Base-by-base conservation (phyloP, 2,113 vertebrate species). In the Pseudorhombus dupliciocellatus region DNA sequence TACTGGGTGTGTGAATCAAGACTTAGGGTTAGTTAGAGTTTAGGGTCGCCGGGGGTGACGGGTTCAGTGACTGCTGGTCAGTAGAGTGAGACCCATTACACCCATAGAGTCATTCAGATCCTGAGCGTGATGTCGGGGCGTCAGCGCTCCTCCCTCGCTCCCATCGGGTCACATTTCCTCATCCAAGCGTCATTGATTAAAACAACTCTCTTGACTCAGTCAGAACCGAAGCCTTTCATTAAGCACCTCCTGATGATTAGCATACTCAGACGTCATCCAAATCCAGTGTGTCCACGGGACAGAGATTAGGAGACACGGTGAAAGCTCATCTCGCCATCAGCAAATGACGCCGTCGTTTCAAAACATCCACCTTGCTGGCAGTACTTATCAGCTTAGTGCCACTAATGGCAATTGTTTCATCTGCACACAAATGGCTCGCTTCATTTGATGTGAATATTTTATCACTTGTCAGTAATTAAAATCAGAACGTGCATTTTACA, bases 391-490 rank as follows among this genome's bases (percentile, higher is more conserved):
- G 84, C 89, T 90, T 89, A 88, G 72, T 62, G 67, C 67, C 65
- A 44, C 82, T 91, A 90, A 93, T 89, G 90, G 77, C 66, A 88
- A 91, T 86, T 89, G 84, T 89, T 90, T 89, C 75, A 86, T 91
- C 84, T 69, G 65, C 77, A 51, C 46, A 61, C 70, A 60, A 79
- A 88, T 52, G 80, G 72, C 73, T 83, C 75, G 2, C 67, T 64
- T 83, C 79, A 76, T 81, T 34, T 88, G 66, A 86, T 88, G 82
- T 81, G 69, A 87, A 75, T 77, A 52, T 72, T 74, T 80, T 66
- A 75, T 76, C 62, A 69, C 61, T 82, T 77, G 73, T 73, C 58
- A 65, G 70, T 88, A 80, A 90, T 85, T 89, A 78, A 88, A 90
- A 73, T 68, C 34, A 79, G 61, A 88, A 75, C 68, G 66, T 84